Evolutionary conservation across 2,113 vertebrate species (phyloP).

Genomic region (Dipodomys stephensi): DNA sequence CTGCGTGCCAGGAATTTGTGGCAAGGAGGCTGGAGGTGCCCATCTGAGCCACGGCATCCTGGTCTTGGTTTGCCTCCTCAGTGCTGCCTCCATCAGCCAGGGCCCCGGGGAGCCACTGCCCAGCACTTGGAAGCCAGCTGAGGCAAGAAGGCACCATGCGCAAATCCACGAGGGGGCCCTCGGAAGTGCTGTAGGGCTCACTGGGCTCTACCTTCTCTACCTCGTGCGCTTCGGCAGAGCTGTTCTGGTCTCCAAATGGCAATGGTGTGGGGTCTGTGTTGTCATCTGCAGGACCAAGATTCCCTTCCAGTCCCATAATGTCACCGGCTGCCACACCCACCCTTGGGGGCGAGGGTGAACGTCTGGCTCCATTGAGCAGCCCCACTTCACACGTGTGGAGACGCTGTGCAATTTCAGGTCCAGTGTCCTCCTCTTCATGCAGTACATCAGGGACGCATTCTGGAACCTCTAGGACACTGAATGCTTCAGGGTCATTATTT

Average conservation of each 20-base stretch:
- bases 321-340: not conserved
- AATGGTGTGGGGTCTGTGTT: not conserved
- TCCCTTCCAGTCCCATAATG: slow-evolving; percentile 3
- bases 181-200: slow-evolving; percentile 41
- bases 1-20: not conserved
- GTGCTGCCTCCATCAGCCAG: not conserved
- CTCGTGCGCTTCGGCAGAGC: not conserved
- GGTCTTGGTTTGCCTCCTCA: slow-evolving; percentile 1
- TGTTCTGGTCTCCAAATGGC: slow-evolving; percentile 55
- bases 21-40: slow-evolving; percentile 28
- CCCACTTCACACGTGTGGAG: not conserved
- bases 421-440: slow-evolving; percentile 46
- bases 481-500: slow-evolving; percentile 77
- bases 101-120: slow-evolving; percentile 10
- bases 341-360: not conserved
- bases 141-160: slow-evolving; percentile 49
- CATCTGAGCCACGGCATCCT: not conserved
- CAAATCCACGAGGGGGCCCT: slow-evolving; percentile 35
- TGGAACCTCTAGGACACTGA: slow-evolving; percentile 82
- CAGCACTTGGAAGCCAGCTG: not conserved
- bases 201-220: slow-evolving; percentile 6
- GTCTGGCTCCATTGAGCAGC: rapidly evolving
- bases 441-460: slow-evolving; percentile 55
- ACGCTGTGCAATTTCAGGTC: slow-evolving; percentile 31
- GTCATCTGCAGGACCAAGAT: not conserved